Percentiles rank a stretch among this genome's conserved stretches.
These are phyloP conservation scores for Ondatra zibethicus DNA, from an alignment of 2,113 vertebrate genomes.

Conservation along the genomic window DNA sequence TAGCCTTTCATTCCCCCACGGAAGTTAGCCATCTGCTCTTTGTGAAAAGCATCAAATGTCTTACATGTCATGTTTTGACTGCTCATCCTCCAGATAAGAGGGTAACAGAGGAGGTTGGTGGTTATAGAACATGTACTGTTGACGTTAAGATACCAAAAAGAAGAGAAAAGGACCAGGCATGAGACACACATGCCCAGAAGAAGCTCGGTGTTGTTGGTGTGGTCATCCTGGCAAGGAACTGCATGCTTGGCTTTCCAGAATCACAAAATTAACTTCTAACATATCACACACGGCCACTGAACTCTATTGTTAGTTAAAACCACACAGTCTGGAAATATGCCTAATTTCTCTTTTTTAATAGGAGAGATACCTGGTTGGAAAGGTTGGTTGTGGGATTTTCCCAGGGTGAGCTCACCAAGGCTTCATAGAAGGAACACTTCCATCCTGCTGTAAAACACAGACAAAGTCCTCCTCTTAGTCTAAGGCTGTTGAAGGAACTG, in stretches of 20 bases:
- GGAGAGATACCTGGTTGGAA: background rate
- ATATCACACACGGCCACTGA: background rate
- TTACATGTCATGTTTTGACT: background rate
- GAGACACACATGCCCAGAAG: background rate
- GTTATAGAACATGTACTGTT: background rate
- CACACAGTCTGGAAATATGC: background rate
- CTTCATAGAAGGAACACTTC: background rate
- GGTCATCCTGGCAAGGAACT: background rate
- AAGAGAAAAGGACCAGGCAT: background rate
- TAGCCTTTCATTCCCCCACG: conserved; percentile 5
- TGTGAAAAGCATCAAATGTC: conserved; percentile 46
- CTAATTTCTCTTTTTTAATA: too few species aligned
- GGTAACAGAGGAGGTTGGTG: background rate
- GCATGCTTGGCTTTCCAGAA: background rate
- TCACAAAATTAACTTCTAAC: background rate
- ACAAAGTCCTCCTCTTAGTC: background rate
- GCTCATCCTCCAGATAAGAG: conserved; percentile 37
- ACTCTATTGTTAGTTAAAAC: background rate
- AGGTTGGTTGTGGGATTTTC: background rate
- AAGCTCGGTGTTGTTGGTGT: background rate
- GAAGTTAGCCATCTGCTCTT: conserved; percentile 28
- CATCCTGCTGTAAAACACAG: background rate
- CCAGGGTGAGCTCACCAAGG: background rate
- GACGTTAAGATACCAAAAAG: conserved; percentile 10
- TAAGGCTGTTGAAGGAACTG: background rate